Percentiles rank a stretch among this genome's conserved stretches.
These are phyloP conservation scores for Malurus leucopterus DNA, from an alignment of 2,797 vertebrate genomes.

Conservation along the genomic window DNA sequence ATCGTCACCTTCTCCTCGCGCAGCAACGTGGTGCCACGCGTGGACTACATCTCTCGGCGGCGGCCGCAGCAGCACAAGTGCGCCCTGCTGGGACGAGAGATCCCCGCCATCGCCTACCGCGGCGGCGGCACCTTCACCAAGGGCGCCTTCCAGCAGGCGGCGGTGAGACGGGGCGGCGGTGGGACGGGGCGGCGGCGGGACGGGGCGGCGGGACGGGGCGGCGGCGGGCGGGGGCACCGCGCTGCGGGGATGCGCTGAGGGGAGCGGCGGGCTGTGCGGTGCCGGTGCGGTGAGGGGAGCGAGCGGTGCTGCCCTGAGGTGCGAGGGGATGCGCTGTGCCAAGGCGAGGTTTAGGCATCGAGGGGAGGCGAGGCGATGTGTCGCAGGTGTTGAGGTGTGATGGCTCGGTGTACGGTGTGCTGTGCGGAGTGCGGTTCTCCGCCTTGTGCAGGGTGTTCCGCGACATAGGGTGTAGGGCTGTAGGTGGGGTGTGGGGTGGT, in stretches of 20 bases:
- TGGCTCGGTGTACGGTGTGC: neutral
- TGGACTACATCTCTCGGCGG: conserved; percentile 90
- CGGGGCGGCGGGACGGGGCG: too few species aligned
- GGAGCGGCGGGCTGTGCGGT: too few species aligned
- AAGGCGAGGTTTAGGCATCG: rapidly evolving
- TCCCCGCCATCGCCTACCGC: conserved; percentile 91
- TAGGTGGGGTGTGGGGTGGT: rapidly evolving
- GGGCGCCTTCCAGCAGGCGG: conserved; percentile 94
- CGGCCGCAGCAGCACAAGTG: conserved; percentile 93
- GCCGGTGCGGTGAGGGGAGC: neutral
- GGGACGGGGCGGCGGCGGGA: neutral
- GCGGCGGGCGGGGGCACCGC: neutral
- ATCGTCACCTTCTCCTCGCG: conserved; percentile 95
- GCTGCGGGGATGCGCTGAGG: neutral
- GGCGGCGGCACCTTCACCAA: conserved; percentile 96
- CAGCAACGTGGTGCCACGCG: conserved; percentile 89
- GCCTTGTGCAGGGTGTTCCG: rapidly evolving
- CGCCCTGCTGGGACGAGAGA: conserved; percentile 90
- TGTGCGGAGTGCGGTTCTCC: rapidly evolving
- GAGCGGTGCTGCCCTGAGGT: rapidly evolving
- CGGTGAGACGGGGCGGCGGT: conserved; percentile 71
- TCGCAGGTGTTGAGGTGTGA: rapidly evolving
- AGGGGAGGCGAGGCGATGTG: rapidly evolving
- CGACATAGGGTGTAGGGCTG: neutral
- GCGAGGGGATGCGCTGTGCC: rapidly evolving